These are phyloP conservation scores for Zosterops hypoxanthus DNA, from an alignment of 2,113 vertebrate species.

Conservation along the genomic window DNA sequence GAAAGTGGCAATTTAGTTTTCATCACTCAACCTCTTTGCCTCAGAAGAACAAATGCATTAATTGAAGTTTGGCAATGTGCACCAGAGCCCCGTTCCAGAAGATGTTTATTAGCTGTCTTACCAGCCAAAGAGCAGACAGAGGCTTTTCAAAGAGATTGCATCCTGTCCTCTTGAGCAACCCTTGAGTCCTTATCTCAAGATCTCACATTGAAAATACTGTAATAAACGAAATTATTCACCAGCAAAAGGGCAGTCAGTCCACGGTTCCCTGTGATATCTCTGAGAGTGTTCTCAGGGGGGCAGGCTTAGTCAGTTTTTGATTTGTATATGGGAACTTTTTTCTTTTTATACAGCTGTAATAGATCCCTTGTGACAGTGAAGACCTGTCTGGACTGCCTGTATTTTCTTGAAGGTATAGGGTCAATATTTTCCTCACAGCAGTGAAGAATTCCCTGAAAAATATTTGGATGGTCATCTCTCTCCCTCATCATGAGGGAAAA, in stretches of 20 bases:
- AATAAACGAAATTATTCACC: background rate
- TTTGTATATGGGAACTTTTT: background rate
- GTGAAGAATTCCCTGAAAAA: background rate
- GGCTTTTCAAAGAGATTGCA: background rate
- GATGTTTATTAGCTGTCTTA: conserved; percentile 6
- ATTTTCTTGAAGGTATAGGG: conserved; percentile 7
- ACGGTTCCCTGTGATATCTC: background rate
- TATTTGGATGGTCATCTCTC: background rate
- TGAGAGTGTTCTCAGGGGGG: background rate
- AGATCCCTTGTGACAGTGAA: background rate
- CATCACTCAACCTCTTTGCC: background rate
- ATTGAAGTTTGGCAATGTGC: background rate
- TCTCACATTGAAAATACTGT: background rate
- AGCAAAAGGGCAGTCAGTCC: background rate
- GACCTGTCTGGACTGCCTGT: background rate
- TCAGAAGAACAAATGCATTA: background rate
- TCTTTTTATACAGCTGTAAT: background rate
- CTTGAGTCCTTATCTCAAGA: background rate
- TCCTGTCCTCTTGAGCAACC: conserved; percentile 9
- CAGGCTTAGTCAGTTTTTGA: background rate
- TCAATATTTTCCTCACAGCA: background rate
- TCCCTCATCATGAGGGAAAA: background rate
- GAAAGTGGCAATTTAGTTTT: background rate
- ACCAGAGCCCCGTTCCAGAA: background rate
- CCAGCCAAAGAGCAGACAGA: background rate